phyloP scores from a whole-genome alignment of 2,113 vertebrate genomes.

The Bujurquina vittata region DNA sequence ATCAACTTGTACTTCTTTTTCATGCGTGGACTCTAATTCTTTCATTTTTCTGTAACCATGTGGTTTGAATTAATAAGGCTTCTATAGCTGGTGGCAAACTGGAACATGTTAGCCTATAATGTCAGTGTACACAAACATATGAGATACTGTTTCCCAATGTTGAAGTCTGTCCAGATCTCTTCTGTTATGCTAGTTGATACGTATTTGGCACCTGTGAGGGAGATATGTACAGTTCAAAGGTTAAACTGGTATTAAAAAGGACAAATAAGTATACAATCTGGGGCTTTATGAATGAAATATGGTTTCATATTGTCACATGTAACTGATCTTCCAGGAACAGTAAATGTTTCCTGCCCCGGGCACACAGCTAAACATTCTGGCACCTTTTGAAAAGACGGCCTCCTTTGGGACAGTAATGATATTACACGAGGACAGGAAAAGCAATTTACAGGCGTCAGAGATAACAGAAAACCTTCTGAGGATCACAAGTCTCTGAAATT shows the following conservation, averaged over 20 bases:
- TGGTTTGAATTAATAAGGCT: slow-evolving; percentile 43
- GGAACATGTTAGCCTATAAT: slow-evolving; percentile 4
- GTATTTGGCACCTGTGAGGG: background rate
- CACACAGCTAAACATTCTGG: background rate
- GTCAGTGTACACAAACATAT: slow-evolving; percentile 27
- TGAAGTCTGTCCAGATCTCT: background rate
- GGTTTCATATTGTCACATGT: background rate
- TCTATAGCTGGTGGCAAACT: slow-evolving; percentile 16
- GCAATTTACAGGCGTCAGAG: background rate
- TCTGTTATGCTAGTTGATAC: background rate
- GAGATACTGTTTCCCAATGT: slow-evolving; percentile 5
- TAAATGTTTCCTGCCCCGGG: background rate
- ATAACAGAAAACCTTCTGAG: background rate
- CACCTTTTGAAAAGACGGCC: background rate
- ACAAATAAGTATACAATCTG: background rate
- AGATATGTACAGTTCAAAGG: background rate
- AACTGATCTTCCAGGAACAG: background rate
- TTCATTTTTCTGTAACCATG: slow-evolving; percentile 15
- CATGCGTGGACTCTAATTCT: background rate
- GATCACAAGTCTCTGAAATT: slow-evolving; percentile 1
- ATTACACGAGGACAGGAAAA: background rate
- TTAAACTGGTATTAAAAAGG: background rate
- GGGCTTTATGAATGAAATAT: background rate
- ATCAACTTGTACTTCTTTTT: slow-evolving; percentile 7
- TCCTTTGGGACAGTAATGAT: background rate